Percentiles rank a stretch among this genome's conserved stretches.
Evolutionary conservation across 2,113 vertebrate species (phyloP).

Genomic region (Agelaius tricolor): DNA sequence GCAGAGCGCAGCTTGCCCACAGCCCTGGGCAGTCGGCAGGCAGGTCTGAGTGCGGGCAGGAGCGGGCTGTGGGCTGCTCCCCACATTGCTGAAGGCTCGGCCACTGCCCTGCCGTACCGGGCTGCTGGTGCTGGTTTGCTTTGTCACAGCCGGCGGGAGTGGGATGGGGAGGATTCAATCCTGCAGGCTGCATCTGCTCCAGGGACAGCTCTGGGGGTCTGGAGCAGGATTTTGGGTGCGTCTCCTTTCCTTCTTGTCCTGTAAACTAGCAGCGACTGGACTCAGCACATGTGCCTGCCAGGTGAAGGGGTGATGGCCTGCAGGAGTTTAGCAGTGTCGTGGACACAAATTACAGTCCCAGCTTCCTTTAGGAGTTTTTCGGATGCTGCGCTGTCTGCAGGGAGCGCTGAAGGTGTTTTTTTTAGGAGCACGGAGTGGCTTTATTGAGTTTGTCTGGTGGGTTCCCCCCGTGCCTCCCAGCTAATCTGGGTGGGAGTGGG

Average conservation of each 20-base stretch:
- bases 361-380: background rate
- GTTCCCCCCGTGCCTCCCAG: background rate
- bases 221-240: background rate
- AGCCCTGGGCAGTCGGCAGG: background rate
- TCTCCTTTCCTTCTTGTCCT: background rate
- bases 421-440: background rate
- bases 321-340: background rate
- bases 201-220: background rate
- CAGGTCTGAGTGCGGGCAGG: background rate
- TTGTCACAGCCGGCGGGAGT: background rate
- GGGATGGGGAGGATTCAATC: background rate
- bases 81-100: fast-evolving
- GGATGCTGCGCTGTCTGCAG: background rate
- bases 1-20: fast-evolving
- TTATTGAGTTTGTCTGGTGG: background rate
- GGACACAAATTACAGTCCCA: background rate
- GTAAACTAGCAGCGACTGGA: background rate
- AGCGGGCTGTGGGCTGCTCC: background rate
- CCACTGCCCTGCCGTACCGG: fast-evolving
- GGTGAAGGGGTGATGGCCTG: background rate
- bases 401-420: background rate
- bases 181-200: background rate
- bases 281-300: fast-evolving
- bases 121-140: fast-evolving
- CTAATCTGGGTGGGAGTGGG: background rate